phyloP scores from a whole-genome alignment of 2,888 invertebrate genomes.

The Drosophila niveifrons region DNA sequence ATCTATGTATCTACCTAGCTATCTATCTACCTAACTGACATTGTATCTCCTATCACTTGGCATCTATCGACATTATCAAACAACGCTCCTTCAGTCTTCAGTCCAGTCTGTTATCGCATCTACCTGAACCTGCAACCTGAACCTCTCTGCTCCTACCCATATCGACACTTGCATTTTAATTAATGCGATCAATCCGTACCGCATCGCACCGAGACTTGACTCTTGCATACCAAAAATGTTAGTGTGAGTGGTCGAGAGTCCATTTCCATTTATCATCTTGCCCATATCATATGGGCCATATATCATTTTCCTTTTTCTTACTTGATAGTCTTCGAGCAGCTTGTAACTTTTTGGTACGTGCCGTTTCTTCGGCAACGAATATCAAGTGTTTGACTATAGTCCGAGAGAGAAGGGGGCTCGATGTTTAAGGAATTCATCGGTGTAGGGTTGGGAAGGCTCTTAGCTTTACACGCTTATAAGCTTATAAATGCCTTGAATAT shows the following conservation, averaged over 20 bases:
- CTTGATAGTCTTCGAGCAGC: conserved; percentile 4
- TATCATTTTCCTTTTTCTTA: conserved; percentile 1
- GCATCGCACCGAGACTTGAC: conserved; percentile 14
- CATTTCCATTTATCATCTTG: conserved; percentile 3
- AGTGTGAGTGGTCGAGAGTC: neutral
- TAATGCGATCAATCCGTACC: conserved; percentile 41
- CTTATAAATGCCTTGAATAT: too few species aligned
- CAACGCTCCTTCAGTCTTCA: neutral
- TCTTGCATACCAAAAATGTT: conserved; percentile 19
- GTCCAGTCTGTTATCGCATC: conserved; percentile 1
- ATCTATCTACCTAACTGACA: neutral
- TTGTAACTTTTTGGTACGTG: conserved; percentile 33
- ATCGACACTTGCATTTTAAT: conserved; percentile 55
- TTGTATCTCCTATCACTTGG: neutral
- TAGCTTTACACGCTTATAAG: too few species aligned
- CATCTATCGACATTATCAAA: neutral
- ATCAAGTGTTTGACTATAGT: too few species aligned
- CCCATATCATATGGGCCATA: neutral
- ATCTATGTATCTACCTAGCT: neutral
- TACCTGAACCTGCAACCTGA: neutral
- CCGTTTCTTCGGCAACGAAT: neutral
- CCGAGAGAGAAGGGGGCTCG: too few species aligned
- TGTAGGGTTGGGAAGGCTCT: too few species aligned
- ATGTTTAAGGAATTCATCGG: too few species aligned
- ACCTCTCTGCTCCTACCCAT: neutral